Conservation (phyloP, 2,113 vertebrate species). For the Promerops cafer region DNA sequence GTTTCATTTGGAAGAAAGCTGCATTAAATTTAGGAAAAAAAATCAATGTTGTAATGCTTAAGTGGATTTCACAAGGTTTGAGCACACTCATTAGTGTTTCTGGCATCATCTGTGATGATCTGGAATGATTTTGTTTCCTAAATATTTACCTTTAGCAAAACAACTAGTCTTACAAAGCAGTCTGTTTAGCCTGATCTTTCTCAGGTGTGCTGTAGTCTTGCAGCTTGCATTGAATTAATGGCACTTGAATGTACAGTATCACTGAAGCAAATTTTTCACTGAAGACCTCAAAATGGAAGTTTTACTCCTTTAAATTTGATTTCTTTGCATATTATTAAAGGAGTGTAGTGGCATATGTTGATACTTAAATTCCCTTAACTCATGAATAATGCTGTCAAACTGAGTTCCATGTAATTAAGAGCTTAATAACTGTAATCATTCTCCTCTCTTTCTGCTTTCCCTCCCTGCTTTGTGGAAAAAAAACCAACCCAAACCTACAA, state of each 20-base stretch:
- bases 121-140: background rate
- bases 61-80: background rate
- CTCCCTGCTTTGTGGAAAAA: background rate
- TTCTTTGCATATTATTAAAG: background rate
- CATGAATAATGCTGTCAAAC: background rate
- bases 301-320: background rate
- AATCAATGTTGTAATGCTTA: background rate
- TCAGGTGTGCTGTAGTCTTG: background rate
- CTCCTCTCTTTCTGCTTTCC: background rate
- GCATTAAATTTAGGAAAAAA: background rate
- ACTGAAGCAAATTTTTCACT: background rate
- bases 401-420: background rate
- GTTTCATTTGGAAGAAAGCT: background rate
- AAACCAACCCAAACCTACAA: background rate
- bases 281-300: background rate
- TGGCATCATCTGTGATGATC: background rate
- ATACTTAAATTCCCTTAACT: conserved; percentile 4
- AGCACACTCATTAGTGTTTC: background rate
- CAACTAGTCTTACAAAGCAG: background rate
- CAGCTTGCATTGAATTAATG: background rate
- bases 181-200: background rate
- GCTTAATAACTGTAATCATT: background rate
- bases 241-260: background rate
- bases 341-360: background rate
- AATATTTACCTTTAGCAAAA: background rate